These are phyloP conservation scores for Bostrychus sinensis DNA, from an alignment of 2,113 vertebrate genomes.

Conservation along the genomic window DNA sequence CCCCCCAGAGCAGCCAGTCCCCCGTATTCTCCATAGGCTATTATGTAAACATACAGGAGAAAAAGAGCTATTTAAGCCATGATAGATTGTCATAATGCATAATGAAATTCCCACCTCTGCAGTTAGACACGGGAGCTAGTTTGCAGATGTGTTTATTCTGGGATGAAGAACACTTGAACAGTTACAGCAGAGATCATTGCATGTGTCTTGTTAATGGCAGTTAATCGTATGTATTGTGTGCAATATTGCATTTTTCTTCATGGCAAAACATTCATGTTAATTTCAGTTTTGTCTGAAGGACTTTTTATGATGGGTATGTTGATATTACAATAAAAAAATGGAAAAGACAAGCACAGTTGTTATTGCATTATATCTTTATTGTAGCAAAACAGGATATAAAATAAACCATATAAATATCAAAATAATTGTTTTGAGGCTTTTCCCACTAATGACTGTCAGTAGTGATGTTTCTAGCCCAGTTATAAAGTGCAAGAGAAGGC, in stretches of 20 bases:
- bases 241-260: too few relatives aligned
- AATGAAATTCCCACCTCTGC: slow-evolving; percentile 22
- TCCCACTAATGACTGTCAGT: slow-evolving; percentile 43
- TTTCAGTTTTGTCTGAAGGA: too few relatives aligned
- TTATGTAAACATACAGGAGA: slow-evolving; percentile 41
- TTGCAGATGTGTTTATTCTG: slow-evolving; percentile 19
- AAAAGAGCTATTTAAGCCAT: slow-evolving; percentile 34
- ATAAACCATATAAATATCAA: slow-evolving; percentile 76
- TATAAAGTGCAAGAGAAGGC: slow-evolving; percentile 79
- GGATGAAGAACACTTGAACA: neutral
- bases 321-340: neutral
- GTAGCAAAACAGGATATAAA: slow-evolving; percentile 62
- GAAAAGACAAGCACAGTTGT: slow-evolving; percentile 6
- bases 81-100: slow-evolving; percentile 42
- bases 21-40: slow-evolving; percentile 43
- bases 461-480: slow-evolving; percentile 43
- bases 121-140: slow-evolving; percentile 11
- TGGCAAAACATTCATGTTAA: too few relatives aligned
- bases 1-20: slow-evolving; percentile 29
- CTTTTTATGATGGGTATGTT: neutral
- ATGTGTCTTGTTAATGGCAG: too few relatives aligned
- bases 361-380: slow-evolving; percentile 60
- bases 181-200: neutral
- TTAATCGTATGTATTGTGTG: too few relatives aligned
- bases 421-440: slow-evolving; percentile 53